Percentiles rank a stretch among this genome's conserved stretches.
phyloP scores from a whole-genome alignment of 2,888 invertebrate genomes.

The Calameuta filiformis region DNA sequence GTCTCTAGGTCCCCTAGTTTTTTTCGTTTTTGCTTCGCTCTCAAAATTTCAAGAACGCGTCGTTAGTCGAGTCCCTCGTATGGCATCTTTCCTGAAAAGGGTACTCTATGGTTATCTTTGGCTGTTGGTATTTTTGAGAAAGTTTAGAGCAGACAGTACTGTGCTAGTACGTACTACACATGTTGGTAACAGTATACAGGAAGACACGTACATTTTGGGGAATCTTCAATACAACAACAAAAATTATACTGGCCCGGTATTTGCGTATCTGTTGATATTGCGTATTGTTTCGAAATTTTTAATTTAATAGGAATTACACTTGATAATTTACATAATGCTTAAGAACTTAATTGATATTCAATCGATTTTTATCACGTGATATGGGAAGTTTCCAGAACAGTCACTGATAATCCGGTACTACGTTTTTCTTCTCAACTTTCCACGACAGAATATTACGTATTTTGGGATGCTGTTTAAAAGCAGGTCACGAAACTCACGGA shows the following conservation, averaged over 20 bases:
- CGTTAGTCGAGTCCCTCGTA: not conserved
- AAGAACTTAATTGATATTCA: not conserved
- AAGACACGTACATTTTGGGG: not conserved
- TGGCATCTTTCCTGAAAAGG: not conserved
- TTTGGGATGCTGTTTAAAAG: not conserved
- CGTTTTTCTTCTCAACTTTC: not conserved
- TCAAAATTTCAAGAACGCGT: not conserved
- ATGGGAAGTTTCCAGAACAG: not conserved
- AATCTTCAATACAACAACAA: not conserved
- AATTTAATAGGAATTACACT: not conserved
- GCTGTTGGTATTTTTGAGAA: not conserved
- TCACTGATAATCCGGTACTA: not conserved
- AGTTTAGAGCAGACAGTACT: not conserved
- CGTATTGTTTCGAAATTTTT: too few relatives aligned
- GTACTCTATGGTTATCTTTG: not conserved
- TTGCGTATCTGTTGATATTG: not conserved
- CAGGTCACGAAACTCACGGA: not conserved
- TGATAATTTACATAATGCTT: not conserved
- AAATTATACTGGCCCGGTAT: not conserved
- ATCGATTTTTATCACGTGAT: not conserved
- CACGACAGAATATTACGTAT: not conserved
- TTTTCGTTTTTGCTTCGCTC: not conserved
- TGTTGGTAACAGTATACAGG: not conserved
- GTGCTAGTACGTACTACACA: not conserved
- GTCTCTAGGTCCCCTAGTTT: not conserved